Evolutionary conservation across 2,888 invertebrate species (phyloP).

Genomic region (Cryptocephalus moraei): DNA sequence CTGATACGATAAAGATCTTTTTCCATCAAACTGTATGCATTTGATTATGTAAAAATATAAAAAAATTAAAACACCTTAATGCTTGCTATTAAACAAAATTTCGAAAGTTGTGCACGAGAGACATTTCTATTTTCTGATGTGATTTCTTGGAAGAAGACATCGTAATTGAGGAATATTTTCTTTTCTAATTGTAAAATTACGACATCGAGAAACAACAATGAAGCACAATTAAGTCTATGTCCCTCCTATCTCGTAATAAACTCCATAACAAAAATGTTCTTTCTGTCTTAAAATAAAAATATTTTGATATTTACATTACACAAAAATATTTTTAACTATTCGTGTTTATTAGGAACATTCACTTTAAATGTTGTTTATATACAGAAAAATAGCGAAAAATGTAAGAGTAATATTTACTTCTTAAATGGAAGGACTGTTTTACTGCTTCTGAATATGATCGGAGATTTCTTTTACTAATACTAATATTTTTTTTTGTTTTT

Average conservation of each 20-base stretch:
- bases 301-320: constrained; percentile 17
- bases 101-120: too few species aligned
- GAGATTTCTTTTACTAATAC: neutral
- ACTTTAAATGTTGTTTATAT: constrained; percentile 22
- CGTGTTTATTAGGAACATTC: constrained; percentile 29
- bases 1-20: too few species aligned
- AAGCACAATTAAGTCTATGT: constrained; percentile 35
- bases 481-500: neutral
- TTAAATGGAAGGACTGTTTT: constrained; percentile 18
- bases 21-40: too few species aligned
- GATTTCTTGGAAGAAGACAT: too few species aligned
- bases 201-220: constrained; percentile 26
- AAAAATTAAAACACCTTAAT: too few species aligned
- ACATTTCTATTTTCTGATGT: too few species aligned
- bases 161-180: too few species aligned
- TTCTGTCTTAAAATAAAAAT: constrained; percentile 1
- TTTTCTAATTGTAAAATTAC: neutral
- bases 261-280: constrained; percentile 2
- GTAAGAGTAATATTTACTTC: constrained; percentile 8
- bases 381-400: constrained; percentile 19
- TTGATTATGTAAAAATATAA: too few species aligned
- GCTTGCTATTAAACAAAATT: too few species aligned
- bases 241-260: constrained; percentile 29
- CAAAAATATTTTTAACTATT: constrained; percentile 26
- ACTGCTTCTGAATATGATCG: constrained; percentile 17